Conservation (phyloP, 1,140 invertebrate species). For the Drosophila pachea region DNA sequence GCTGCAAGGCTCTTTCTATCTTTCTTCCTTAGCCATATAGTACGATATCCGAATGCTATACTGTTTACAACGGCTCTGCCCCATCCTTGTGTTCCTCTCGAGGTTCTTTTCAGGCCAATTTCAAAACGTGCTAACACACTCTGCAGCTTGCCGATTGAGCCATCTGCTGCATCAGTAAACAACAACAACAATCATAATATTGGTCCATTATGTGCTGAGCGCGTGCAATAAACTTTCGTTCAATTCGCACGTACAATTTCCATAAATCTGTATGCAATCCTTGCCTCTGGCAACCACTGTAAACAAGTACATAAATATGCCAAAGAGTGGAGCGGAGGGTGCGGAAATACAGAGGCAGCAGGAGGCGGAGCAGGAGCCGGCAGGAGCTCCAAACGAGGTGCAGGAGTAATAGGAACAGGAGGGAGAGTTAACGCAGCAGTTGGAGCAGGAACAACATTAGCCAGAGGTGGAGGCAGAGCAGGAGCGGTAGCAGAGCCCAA, state of each 20-base stretch:
- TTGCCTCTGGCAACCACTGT: constrained; percentile 35
- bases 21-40: too few species aligned
- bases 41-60: too few species aligned
- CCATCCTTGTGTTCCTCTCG: too few species aligned
- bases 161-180: not conserved
- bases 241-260: constrained; percentile 65
- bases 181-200: constrained; percentile 14
- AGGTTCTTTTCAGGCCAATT: too few species aligned
- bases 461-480: not conserved
- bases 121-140: too few species aligned
- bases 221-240: constrained; percentile 47
- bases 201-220: constrained; percentile 18
- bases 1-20: too few species aligned
- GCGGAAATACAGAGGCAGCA: too few species aligned
- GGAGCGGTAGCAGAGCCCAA: not conserved
- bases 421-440: not conserved
- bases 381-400: too few species aligned
- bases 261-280: constrained; percentile 56
- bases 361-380: not conserved
- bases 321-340: not conserved
- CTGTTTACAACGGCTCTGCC: too few species aligned
- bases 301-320: constrained; percentile 67
- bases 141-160: too few species aligned
- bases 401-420: too few species aligned
- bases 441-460: constrained; percentile 10